Percentiles rank a stretch among this genome's conserved stretches.
Evolutionary conservation across 2,888 invertebrate genomes (phyloP).

Genomic region (Brachycybe producta): DNA sequence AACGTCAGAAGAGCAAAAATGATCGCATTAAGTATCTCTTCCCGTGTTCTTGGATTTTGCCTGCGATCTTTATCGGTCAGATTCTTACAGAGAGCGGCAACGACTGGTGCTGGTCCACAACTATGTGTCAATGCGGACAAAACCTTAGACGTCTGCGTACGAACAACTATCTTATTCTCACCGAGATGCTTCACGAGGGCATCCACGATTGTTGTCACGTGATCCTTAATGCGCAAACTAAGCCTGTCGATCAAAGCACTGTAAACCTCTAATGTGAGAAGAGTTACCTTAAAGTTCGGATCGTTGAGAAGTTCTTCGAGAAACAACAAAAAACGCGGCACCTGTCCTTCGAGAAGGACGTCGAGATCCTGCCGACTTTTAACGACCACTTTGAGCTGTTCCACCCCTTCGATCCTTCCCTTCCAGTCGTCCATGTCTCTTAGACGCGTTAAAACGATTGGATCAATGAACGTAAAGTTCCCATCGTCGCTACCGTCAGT

Average conservation of each 20-base stretch:
- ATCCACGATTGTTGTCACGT: constrained; percentile 37
- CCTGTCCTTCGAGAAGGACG: constrained; percentile 29
- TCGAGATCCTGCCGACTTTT: constrained; percentile 40
- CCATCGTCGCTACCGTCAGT: too few relatives aligned
- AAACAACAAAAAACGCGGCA: constrained; percentile 49
- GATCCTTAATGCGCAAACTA: constrained; percentile 34
- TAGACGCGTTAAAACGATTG: constrained; percentile 34
- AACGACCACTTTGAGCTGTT: constrained; percentile 44
- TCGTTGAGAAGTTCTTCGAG: constrained; percentile 47
- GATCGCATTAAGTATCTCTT: constrained; percentile 59
- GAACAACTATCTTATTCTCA: constrained; percentile 39
- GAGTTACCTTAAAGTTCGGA: constrained; percentile 42
- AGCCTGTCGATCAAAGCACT: constrained; percentile 36
- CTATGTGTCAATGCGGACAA: constrained; percentile 41
- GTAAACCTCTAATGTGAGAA: constrained; percentile 38
- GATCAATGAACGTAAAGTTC: constrained; percentile 36
- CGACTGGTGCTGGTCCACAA: constrained; percentile 40
- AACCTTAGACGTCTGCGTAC: constrained; percentile 39
- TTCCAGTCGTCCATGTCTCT: constrained; percentile 45
- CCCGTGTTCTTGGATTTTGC: constrained; percentile 46
- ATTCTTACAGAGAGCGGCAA: constrained; percentile 41
- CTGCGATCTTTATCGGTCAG: constrained; percentile 28
- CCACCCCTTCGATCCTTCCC: constrained; percentile 43
- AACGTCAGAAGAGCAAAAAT: constrained; percentile 64
- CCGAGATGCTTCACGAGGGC: constrained; percentile 38